Conservation (phyloP, 2,888 invertebrate species). For the Norana najaformis region DNA sequence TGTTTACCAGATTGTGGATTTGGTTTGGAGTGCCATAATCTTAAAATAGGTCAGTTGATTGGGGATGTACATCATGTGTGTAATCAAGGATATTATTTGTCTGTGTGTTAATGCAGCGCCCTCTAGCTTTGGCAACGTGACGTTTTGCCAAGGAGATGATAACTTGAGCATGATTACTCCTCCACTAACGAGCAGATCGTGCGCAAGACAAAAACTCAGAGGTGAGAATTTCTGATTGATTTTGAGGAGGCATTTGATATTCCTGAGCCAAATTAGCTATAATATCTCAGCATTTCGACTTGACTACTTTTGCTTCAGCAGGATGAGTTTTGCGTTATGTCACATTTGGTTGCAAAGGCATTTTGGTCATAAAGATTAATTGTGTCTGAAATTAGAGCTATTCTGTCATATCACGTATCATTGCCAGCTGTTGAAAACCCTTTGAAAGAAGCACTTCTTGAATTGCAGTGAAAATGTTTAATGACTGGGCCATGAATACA, state of each 20-base stretch:
- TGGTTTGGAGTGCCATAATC: no score
- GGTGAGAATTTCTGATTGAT: not conserved
- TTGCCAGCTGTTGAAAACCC: no score
- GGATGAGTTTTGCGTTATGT: not conserved
- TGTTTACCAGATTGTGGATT: no score
- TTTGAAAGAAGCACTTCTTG: not conserved
- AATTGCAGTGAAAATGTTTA: not conserved
- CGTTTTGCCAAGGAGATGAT: slow-evolving; percentile 37
- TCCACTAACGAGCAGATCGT: not conserved
- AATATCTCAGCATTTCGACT: not conserved
- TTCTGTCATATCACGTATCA: no score
- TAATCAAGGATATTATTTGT: not conserved
- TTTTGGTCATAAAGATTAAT: not conserved
- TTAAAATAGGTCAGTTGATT: no score
- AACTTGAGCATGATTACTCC: slow-evolving; percentile 32
- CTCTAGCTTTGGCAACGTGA: slow-evolving; percentile 37
- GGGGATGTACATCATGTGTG: not conserved
- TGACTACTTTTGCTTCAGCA: not conserved
- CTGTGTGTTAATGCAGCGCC: slow-evolving; percentile 37
- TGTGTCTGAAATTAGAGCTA: no score
- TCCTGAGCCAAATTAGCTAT: no score
- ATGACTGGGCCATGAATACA: not conserved
- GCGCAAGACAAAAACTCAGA: not conserved
- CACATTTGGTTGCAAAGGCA: not conserved
- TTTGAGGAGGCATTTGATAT: not conserved